Percentiles rank a stretch among this genome's conserved stretches.
phyloP scores from a whole-genome alignment of 2,797 vertebrate genomes.

The Knipowitschia caucasica region DNA sequence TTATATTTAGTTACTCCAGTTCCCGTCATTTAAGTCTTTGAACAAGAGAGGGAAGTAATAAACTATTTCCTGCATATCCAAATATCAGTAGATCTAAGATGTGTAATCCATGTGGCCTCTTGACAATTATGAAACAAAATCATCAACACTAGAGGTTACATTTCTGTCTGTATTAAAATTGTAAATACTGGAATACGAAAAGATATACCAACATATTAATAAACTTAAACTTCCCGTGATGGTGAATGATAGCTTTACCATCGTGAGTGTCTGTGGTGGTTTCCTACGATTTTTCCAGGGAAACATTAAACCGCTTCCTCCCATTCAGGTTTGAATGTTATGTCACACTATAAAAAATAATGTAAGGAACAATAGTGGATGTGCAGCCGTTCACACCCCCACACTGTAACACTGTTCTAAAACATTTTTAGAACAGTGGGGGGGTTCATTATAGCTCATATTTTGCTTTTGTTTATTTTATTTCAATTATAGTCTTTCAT shows the following conservation, averaged over 20 bases:
- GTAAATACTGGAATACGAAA: too few species aligned
- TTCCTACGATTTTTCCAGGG: constrained; percentile 58
- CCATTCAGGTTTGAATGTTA: constrained; percentile 61
- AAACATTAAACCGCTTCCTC: constrained; percentile 69
- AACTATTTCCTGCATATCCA: constrained; percentile 9
- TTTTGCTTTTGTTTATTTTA: too few species aligned
- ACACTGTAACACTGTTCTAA: constrained; percentile 39
- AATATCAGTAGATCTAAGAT: constrained; percentile 7
- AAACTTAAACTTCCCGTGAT: background rate
- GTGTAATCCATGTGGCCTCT: background rate
- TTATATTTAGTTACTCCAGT: background rate
- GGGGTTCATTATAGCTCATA: too few species aligned
- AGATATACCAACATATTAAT: background rate
- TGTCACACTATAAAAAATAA: constrained; percentile 59
- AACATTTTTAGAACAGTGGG: too few species aligned
- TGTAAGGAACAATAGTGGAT: constrained; percentile 53
- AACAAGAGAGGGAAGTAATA: constrained; percentile 4
- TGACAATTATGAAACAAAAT: background rate
- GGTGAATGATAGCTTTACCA: constrained; percentile 21
- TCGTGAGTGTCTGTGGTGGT: constrained; percentile 36
- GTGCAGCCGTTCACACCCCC: constrained; percentile 49
- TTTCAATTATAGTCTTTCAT: too few species aligned
- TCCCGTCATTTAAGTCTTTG: constrained; percentile 5
- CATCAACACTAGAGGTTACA: background rate
- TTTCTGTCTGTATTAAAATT: background rate